Base-by-base conservation (phyloP, 2,113 vertebrate species). In the Cacatua alba region DNA sequence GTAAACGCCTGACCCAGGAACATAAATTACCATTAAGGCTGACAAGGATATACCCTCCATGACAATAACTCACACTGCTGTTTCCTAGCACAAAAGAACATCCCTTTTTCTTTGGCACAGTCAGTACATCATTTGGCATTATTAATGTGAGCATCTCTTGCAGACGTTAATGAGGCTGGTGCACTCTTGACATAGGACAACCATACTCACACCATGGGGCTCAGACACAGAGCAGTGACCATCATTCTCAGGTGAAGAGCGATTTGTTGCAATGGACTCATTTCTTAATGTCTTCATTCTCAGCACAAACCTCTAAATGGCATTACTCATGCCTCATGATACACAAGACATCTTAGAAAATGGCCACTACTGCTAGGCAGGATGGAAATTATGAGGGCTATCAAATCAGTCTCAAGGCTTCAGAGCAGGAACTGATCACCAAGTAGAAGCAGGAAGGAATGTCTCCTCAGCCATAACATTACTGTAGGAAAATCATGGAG, bases 41-140 rank as follows among this genome's bases (percentile, higher is more conserved):
- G 94, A 96, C 88, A 97, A 94, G 75, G 84, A 97, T 94, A 92
- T 88, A 96, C 94, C 91, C 91, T 96, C 75, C 3, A 5, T 1
- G 11, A 89, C 68, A 94, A 86, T 94, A 94, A 92, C 60, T 91
- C 94, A 86, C 19, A 18, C 7, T 2, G 78, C 82, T 92, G 81
- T 67, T 87, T 53, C 64, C 65, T 77, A 91, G 84, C 86, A 86
- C 35, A 53, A 80, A 90, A 96, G 78, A 92, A 87, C 75, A 95
- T 67, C 64, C 78, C 28, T 97, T 86, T 85, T 80, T 20, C 75
- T 87, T 85, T 92, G 91, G 67, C 94, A 91, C 46, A 57, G 75
- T 3, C 21, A 69, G n/a, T 60, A 70, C n/a, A 57, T 81, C 75
- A 49, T 31, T 79, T 74, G 90, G 53, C 59, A 41, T 82, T 94